Evolutionary conservation across 2,888 invertebrate species (phyloP), one percentile per base, ranked within the genome.

Genomic region (Lasius fuliginosus): DNA sequence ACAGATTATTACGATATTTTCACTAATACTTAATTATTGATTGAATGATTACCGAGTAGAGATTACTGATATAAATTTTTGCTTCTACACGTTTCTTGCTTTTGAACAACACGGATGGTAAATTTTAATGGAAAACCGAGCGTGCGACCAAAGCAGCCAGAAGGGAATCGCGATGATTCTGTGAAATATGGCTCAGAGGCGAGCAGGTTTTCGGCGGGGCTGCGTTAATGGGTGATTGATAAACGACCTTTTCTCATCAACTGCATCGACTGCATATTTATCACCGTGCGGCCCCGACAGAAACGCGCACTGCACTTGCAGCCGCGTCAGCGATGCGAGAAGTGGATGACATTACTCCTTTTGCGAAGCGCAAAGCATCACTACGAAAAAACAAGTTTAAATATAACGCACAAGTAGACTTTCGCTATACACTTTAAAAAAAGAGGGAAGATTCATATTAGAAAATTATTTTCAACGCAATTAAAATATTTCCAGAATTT

Each of bases 151-250:
- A 81, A 89, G 86, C 86, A 73, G 81, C 82, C 68, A 90, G 87
- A 87, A 88, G 87, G 88, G 89, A 90, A 89, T 92, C 88, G 83
- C 90, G 89, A 91, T 92, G 92, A 91, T 91, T 91, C 91, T 86
- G 91, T 92, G 91, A 92, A 92, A 92, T 92, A 92, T 92, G 92
- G 92, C 88, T 85, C 88, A 87, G 88, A 85, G 89, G 91, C 88
- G 91, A 92, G 90, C 91, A 92, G 92, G 92, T 92, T 92, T 92
- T 92, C 90, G 86, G 85, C 86, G 85, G 89, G 88, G 86, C 85
- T 85, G 91, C 88, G 91, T 92, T 92, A 92, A 91, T 92, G 91
- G 90, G 83, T 89, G 91, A 92, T 92, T 92, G 92, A 93, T 92
- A 91, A 93, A 92, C 91, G 92, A 92, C 87, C 91, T 87, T 84